Evolutionary conservation across 2,113 vertebrate genomes (phyloP), one percentile per base, ranked within the genome.

Genomic region (Felis chaus): DNA sequence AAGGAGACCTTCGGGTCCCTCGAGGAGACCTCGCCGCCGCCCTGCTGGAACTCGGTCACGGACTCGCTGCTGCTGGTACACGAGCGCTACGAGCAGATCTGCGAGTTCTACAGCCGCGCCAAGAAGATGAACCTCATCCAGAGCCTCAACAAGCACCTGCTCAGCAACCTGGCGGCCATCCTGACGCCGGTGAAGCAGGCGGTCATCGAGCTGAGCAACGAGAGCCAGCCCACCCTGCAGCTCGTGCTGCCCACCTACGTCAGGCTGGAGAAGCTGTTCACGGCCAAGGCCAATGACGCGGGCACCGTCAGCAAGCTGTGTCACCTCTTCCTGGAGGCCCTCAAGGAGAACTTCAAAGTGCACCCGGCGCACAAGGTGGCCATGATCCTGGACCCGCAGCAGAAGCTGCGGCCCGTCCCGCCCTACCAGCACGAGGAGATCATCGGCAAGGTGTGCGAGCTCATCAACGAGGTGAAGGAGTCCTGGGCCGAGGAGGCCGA

Each of bases 261-360:
- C 85, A 99, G 99, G 95, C 98, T 99, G 98, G 99, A 99, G 99
- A 99, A 99, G 98, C 99, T 99, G n/a, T 99, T 99, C 98, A 99
- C 99, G 23, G 99, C 99, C 98, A 99, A 99, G 99, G 99, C 99
- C 50, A 99, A 99, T 0, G 99, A 99, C 4, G 99, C 99, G 0
- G 99, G 99, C 3, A 98, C 99, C 0, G 99, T 99, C 98, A 99
- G 99, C 98, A 99, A 99, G 97, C 99, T 99, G 85, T 99, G 99
- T 98, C 99, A 99, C 98, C 99, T 99, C 98, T 99, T 99, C 97
- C 98, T 99, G 65, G 99, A 99, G 98, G 99, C 99, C 0, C 99
- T 99, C 84, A 99, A 99, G 98, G 99, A 99, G 98, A 99, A 99
- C 98, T 99, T 99, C 98, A 99, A 99, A 98, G 99, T 99, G 83